Evolutionary conservation across 2,888 invertebrate genomes (phyloP).

Genomic region (Villa cingulata): DNA sequence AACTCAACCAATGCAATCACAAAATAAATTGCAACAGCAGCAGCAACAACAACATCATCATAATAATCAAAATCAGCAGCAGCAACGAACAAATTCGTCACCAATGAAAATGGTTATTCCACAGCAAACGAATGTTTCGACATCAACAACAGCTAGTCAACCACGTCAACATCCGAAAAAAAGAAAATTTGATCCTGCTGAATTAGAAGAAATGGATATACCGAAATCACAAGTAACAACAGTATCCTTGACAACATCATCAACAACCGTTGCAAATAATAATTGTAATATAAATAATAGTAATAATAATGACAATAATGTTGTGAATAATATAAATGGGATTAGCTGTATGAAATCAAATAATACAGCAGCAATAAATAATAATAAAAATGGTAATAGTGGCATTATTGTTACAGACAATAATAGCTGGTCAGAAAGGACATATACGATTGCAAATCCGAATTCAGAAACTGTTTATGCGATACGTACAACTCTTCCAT

Average conservation of each 20-base stretch:
- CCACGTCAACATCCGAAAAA: constrained; percentile 81
- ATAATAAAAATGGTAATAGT: constrained; percentile 6
- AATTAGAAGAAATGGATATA: constrained; percentile 29
- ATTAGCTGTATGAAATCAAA: background rate
- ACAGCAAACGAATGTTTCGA: constrained; percentile 41
- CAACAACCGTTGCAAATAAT: background rate
- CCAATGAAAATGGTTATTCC: constrained; percentile 32
- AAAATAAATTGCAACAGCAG: constrained; percentile 12
- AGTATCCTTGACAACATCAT: too few species aligned
- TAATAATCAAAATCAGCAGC: constrained; percentile 13
- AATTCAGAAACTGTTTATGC: constrained; percentile 18
- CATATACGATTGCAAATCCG: constrained; percentile 1
- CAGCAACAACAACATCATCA: constrained; percentile 13
- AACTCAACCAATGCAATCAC: constrained; percentile 24
- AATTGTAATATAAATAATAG: constrained; percentile 4
- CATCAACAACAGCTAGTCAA: constrained; percentile 16
- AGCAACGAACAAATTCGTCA: constrained; percentile 17
- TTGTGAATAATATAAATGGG: constrained; percentile 4
- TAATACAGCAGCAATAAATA: background rate
- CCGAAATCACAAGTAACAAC: constrained; percentile 3
- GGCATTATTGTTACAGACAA: constrained; percentile 4
- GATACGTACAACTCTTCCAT: constrained; percentile 18
- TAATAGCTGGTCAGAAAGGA: constrained; percentile 6
- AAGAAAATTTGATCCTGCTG: constrained; percentile 42
- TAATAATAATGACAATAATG: constrained; percentile 30